phyloP scores from a whole-genome alignment of 2,113 vertebrate genomes.

The Carlito syrichta region DNA sequence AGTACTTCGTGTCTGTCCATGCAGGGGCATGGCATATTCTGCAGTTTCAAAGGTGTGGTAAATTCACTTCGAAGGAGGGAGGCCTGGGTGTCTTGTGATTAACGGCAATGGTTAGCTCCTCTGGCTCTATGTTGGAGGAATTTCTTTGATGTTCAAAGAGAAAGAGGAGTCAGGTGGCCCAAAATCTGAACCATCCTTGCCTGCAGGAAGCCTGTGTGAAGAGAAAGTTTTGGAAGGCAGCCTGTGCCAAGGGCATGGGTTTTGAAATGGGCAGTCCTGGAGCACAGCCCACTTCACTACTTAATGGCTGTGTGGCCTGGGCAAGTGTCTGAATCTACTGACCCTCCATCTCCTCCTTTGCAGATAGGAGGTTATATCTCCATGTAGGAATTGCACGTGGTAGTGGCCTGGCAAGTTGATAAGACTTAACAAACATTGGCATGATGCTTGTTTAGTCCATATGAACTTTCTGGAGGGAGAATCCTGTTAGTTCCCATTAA shows the following conservation, averaged over 20 bases:
- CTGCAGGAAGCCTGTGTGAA: not conserved
- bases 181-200: not conserved
- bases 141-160: not conserved
- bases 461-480: not conserved
- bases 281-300: not conserved
- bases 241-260: not conserved
- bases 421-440: not conserved
- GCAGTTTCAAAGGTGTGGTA: not conserved
- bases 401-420: not conserved
- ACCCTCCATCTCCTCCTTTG: not conserved
- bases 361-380: not conserved
- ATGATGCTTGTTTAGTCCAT: not conserved
- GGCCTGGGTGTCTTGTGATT: not conserved
- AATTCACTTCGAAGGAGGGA: not conserved
- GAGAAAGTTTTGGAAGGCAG: not conserved
- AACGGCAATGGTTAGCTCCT: not conserved
- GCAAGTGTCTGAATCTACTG: not conserved
- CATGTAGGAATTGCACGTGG: not conserved
- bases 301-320: not conserved
- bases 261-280: not conserved
- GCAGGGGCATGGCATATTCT: not conserved
- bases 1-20: too few relatives aligned
- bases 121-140: not conserved
- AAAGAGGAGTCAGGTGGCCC: not conserved
- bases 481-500: not conserved